These are phyloP conservation scores for Labroides dimidiatus DNA, from an alignment of 2,797 vertebrate species.

Conservation along the genomic window DNA sequence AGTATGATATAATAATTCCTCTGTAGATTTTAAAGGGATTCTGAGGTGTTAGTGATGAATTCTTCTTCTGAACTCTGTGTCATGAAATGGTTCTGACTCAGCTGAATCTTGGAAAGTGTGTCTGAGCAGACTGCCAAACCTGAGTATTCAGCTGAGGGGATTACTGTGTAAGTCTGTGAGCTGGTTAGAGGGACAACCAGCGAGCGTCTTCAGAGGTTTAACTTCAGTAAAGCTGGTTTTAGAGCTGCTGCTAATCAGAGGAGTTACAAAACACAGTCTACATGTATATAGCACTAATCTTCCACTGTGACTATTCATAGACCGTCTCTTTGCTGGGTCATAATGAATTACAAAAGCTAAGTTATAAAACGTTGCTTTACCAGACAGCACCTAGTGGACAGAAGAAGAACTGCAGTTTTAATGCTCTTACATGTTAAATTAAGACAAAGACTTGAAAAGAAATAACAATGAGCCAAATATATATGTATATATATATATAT, in stretches of 20 bases:
- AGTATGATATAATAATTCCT: too few relatives aligned
- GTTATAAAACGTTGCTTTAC: slow-evolving; percentile 11
- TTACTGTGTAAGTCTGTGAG: not conserved
- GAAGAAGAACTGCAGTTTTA: too few relatives aligned
- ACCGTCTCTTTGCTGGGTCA: slow-evolving; percentile 11
- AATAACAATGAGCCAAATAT: too few relatives aligned
- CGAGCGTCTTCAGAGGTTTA: slow-evolving; percentile 31
- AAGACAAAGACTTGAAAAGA: too few relatives aligned
- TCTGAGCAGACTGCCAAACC: not conserved
- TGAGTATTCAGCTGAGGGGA: not conserved
- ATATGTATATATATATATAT: too few relatives aligned
- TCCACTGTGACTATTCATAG: slow-evolving; percentile 58
- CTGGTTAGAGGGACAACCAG: not conserved
- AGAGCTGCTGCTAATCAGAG: slow-evolving; percentile 25
- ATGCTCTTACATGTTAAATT: too few relatives aligned
- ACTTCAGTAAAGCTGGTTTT: slow-evolving; percentile 26
- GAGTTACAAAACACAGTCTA: slow-evolving; percentile 43
- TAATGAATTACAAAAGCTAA: slow-evolving; percentile 32
- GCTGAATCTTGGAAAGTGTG: not conserved
- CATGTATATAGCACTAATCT: slow-evolving; percentile 59
- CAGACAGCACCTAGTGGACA: too few relatives aligned
- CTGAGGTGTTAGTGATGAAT: too few relatives aligned
- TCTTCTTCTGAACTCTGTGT: not conserved
- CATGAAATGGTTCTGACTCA: not conserved
- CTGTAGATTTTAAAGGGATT: too few relatives aligned